phyloP scores from a whole-genome alignment of 2,888 invertebrate genomes.

The Leptarthrus brevirostris region DNA sequence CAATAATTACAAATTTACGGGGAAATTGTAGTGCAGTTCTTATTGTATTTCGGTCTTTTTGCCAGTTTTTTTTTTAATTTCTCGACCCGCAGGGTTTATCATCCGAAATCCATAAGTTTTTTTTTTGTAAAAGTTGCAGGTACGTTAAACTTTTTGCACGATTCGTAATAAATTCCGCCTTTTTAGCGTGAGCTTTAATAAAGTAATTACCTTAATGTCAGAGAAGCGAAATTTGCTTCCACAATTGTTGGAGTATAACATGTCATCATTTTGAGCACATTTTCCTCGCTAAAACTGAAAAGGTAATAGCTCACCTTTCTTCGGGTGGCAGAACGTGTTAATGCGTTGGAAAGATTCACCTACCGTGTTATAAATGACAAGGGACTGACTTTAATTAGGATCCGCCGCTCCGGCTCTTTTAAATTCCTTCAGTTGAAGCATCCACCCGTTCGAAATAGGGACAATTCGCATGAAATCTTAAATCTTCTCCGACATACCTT shows the following conservation, averaged over 20 bases:
- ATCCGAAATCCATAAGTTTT: too few relatives aligned
- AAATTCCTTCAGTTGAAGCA: slow-evolving; percentile 3
- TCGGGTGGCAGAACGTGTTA: slow-evolving; percentile 10
- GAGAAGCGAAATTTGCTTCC: slow-evolving; percentile 5
- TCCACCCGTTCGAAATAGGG: slow-evolving; percentile 15
- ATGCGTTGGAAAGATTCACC: slow-evolving; percentile 11
- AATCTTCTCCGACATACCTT: slow-evolving; percentile 15
- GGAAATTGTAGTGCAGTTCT: too few relatives aligned
- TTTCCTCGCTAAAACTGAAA: neutral
- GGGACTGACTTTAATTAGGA: slow-evolving; percentile 44
- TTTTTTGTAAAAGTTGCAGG: too few relatives aligned
- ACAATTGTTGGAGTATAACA: slow-evolving; percentile 16
- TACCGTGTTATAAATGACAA: slow-evolving; percentile 24
- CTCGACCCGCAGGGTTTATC: too few relatives aligned
- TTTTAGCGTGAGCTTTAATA: slow-evolving; percentile 8
- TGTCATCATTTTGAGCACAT: slow-evolving; percentile 34
- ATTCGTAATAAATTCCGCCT: neutral
- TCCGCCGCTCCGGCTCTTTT: neutral
- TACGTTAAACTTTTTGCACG: too few relatives aligned
- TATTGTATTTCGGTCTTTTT: too few relatives aligned
- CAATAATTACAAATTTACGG: too few relatives aligned
- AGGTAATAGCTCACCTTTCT: neutral
- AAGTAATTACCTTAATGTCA: slow-evolving; percentile 29
- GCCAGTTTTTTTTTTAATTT: too few relatives aligned
- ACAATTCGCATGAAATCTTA: slow-evolving; percentile 2